Base-by-base conservation (phyloP, 1,140 invertebrate genomes). In the Zophobas morio region DNA sequence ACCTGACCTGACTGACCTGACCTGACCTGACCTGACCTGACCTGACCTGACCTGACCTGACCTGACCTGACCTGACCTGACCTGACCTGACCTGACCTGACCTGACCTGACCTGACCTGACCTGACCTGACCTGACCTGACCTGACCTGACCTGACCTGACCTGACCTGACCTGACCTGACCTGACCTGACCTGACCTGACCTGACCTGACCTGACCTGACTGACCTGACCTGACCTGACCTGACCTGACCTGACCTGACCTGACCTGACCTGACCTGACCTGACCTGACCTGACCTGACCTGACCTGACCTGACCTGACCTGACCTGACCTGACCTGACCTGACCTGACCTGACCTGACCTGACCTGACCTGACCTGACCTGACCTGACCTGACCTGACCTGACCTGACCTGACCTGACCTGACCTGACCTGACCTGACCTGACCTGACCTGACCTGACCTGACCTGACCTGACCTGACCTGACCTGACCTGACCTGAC, bases 181-280 rank as follows among this genome's bases (percentile, higher is more conserved):
- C 79, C 79, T 81, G 80, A 80, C 79, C 81, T 82, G 81, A 81
- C 80, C 79, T 82, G 81, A 82, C 81, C 80, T 82, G 82, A 82
- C 81, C 81, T 83, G 80, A 82, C 79, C 79, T 81, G 82, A 82
- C 81, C n/a, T n/a, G n/a, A n/a, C n/a, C n/a, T n/a, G n/a, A n/a
- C 75, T 79, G 82, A 80, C 81, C 81, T 78, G 82, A 82, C 78
- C 81, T 78, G 80, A 82, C 71, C 81, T 83, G 78, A 83, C 60
- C 79, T 76, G 57, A 76, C 32, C 74, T 76, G 57, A 76, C 78
- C 81, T 81, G 77, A 82, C 71, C 81, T 83, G 78, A 83, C 60
- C 80, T 83, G 77, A 83, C 81, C 78, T 83, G 80, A 83, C 81
- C 78, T 83, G 82, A 82, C 81, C 81, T 83, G 80, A 81, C 81